phyloP scores from a whole-genome alignment of 1,140 invertebrate species.

The Leptinotarsa undecemlineata region DNA sequence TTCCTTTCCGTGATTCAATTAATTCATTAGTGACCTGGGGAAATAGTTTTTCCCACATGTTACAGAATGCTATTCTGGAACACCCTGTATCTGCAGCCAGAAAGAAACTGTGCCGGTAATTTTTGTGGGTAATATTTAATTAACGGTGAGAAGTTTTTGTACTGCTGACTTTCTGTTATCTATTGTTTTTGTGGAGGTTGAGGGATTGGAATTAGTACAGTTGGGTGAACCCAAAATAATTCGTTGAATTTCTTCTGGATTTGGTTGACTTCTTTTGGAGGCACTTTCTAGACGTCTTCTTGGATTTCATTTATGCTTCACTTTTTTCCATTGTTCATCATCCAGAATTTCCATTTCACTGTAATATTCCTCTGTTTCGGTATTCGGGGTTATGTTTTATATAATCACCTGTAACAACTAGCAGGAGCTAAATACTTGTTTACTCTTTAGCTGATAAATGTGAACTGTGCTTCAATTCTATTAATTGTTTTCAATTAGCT shows the following conservation, averaged over 20 bases:
- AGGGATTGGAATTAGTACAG: not conserved
- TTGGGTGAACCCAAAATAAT: conserved; percentile 5
- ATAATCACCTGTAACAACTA: not conserved
- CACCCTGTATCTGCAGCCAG: not conserved
- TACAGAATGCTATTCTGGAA: not conserved
- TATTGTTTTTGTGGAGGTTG: not conserved
- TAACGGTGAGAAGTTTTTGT: not conserved
- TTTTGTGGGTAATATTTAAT: conserved; percentile 10
- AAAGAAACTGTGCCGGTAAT: not conserved
- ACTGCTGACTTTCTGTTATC: not conserved
- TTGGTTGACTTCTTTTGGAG: not conserved
- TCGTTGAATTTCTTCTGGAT: not conserved
- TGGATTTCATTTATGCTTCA: not conserved
- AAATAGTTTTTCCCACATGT: not conserved
- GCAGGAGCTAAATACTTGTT: not conserved
- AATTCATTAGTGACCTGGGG: not conserved
- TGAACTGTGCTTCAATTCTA: not conserved
- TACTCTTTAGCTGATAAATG: not conserved
- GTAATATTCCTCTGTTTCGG: not conserved
- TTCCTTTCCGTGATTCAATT: not conserved
- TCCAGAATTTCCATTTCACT: not conserved
- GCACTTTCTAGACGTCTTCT: not conserved
- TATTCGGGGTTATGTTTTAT: not conserved
- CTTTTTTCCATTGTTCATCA: not conserved
- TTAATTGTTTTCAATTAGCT: not conserved